Base-by-base conservation (phyloP, 2,888 invertebrate species). In the Nudaria mundana region DNA sequence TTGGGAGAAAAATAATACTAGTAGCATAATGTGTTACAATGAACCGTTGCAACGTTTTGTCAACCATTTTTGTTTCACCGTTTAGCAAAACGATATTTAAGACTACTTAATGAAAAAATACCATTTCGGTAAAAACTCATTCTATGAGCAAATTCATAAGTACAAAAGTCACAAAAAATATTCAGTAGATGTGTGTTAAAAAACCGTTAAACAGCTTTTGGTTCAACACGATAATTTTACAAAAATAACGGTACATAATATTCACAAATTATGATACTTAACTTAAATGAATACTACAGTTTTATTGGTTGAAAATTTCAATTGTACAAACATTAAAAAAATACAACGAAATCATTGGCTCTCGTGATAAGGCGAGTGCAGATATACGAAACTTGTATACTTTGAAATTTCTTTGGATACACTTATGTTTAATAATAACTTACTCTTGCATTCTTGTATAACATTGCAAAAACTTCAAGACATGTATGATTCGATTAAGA, bases 111-210 rank as follows among this genome's bases (percentile, higher is more conserved):
- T n/a, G n/a, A n/a, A 44, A 37, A 40, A 26, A 48, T 56, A 56
- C 55, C 51, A 12, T 38, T n/a, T 38, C 33, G 48, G 48, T 57
- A 59, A 33, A 48, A 18, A 48, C 29, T 37, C 43, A 24, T 36
- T 14, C 34, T 33, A 25, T 73, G 70, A 77, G 68, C 72, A 76
- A 75, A 59, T 65, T 38, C 55, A 76, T 84, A 83, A 83, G 84
- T 85, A 85, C 81, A 76, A 73, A 63, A 77, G 82, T 81, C 80
- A 82, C 81, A 76, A 73, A 74, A 18, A 46, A 37, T 69, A 71
- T 63, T 48, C 71, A 73, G 59, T 57, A 66, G 43, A 43, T 40
- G 28, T 37, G 40, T 45, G 39, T 49, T 42, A 41, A 40, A 56
- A 42, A 54, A 61, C 58, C 58, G 55, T 61, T 48, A 49, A 23